Evolutionary conservation across 2,113 vertebrate genomes (phyloP), one percentile per base, ranked within the genome.

Genomic region (Toxotes chatareus): DNA sequence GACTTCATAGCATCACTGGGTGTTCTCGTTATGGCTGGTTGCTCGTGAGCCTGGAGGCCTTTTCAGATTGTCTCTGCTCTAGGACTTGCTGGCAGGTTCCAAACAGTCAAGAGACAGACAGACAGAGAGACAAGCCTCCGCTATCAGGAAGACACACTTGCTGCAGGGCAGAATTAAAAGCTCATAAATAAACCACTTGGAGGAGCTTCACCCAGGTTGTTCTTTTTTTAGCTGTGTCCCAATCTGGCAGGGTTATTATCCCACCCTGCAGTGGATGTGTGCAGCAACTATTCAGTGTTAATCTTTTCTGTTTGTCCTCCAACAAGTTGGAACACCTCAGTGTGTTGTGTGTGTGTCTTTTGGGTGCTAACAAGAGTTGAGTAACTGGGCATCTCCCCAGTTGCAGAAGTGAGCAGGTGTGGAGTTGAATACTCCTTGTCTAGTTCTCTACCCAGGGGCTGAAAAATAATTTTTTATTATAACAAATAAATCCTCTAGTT

Each of bases 121-220:
- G 51, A 59, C n/a, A n/a, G 62, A 84, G 64, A 85, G 69, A 59
- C 49, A 66, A 13, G 23, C 40, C 59, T 62, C 40, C 1, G 0
- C 70, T 84, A 73, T 75, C 68, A 88, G 63, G 74, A 86, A 91
- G 83, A 85, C 68, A 82, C 73, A 78, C 57, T 34, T 0, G 84
- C 91, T 89, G 61, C 76, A 17, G 76, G 76, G 85, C 81, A 77
- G 70, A 85, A 83, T 88, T 87, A 83, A 71, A 27, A 87, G 46
- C 85, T 81, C 88, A 88, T 89, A 91, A 94, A 92, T 94, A 85
- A 90, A 87, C 80, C 75, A 79, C 80, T 86, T 86, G 86, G 84
- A 92, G 74, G 53, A 76, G 68, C 72, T 87, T 91, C 82, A 84
- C 32, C 82, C 65, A 77, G 80, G 19, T 79, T 40, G 65, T 86